phyloP scores from a whole-genome alignment of 2,888 invertebrate genomes.

The Scrobipalpa atriplicella region DNA sequence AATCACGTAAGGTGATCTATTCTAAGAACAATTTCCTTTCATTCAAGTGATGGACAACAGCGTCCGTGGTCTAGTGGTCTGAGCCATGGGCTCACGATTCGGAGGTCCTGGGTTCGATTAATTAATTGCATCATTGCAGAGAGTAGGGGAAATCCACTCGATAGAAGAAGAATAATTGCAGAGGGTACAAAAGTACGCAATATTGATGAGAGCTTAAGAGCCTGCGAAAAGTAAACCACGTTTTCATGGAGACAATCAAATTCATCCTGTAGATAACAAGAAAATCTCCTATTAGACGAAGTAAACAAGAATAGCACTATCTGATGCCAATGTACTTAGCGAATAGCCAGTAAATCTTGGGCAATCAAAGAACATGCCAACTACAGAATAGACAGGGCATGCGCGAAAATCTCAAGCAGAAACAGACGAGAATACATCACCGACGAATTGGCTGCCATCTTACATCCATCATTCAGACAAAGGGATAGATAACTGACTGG shows the following conservation, averaged over 20 bases:
- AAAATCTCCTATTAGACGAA: neutral
- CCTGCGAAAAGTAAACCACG: neutral
- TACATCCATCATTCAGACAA: conserved; percentile 17
- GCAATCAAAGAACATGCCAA: conserved; percentile 22
- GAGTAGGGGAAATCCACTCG: too few species aligned
- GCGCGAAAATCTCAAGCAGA: conserved; percentile 8
- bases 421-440: conserved; percentile 8
- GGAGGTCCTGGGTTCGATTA: too few species aligned
- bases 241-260: neutral
- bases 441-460: conserved; percentile 13
- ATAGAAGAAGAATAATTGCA: too few species aligned
- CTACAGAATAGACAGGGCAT: conserved; percentile 13
- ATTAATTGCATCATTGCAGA: too few species aligned
- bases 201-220: neutral
- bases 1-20: too few species aligned
- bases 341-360: conserved; percentile 20
- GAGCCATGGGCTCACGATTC: too few species aligned
- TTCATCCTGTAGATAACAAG: neutral
- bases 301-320: conserved; percentile 13
- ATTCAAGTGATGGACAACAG: too few species aligned
- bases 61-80: too few species aligned
- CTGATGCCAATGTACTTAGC: conserved; percentile 20
- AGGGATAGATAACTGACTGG: conserved; percentile 2
- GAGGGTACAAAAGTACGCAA: too few species aligned
- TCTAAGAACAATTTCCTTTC: too few species aligned